A percentile compares a stretch with the other conserved stretches of the same genome.
phyloP scores from a whole-genome alignment of 2,113 vertebrate species.

The Alectura lathami region DNA sequence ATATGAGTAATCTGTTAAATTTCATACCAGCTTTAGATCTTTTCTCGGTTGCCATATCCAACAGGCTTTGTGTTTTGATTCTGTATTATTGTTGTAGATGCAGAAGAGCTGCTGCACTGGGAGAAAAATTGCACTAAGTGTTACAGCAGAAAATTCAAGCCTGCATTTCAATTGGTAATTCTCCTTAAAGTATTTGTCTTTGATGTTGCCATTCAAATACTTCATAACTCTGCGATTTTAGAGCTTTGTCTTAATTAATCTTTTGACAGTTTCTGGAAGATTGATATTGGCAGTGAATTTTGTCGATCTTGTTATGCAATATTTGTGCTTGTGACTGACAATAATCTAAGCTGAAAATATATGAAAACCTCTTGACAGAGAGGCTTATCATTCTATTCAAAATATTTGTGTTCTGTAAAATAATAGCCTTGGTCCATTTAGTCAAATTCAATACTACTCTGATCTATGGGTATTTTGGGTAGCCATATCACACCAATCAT shows the following conservation, averaged over 20 bases:
- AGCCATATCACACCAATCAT: neutral
- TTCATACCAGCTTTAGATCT: constrained; percentile 6
- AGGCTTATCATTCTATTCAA: neutral
- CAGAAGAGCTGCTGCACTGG: neutral
- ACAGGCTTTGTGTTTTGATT: neutral
- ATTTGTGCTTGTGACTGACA: neutral
- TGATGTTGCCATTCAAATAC: constrained; percentile 3
- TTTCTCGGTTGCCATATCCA: neutral
- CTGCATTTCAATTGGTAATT: constrained; percentile 17
- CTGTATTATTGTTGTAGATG: constrained; percentile 3
- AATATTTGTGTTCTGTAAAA: neutral
- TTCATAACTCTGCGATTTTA: neutral
- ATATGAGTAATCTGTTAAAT: neutral
- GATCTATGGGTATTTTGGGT: neutral
- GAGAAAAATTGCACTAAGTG: neutral
- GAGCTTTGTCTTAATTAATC: constrained; percentile 30
- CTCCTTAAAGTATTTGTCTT: constrained; percentile 25
- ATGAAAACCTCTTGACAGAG: neutral
- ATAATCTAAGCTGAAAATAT: neutral
- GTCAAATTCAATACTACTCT: neutral
- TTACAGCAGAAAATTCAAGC: neutral
- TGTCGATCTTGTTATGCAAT: neutral
- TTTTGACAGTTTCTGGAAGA: constrained; percentile 18
- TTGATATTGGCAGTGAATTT: neutral
- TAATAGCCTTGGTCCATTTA: neutral